A percentile compares a stretch with the other conserved stretches of the same genome.
Evolutionary conservation across 2,797 vertebrate species (phyloP).

Genomic region (Hoplostethus atlanticus): DNA sequence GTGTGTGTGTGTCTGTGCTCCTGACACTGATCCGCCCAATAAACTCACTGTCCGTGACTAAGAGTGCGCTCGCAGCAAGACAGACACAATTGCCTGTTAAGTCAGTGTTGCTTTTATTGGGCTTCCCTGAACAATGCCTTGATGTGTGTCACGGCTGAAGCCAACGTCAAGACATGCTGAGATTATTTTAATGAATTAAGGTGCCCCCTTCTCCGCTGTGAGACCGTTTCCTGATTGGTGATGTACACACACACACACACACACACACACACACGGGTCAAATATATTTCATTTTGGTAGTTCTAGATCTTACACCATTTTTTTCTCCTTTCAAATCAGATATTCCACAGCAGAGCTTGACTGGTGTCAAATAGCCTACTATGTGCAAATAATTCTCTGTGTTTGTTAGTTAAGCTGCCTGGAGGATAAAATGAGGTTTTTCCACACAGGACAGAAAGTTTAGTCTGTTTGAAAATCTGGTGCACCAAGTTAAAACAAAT

Average conservation of each 20-base stretch:
- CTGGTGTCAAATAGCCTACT: slow-evolving; percentile 2
- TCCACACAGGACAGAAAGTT: slow-evolving; percentile 13
- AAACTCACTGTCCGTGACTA: slow-evolving; percentile 86
- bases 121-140: slow-evolving; percentile 77
- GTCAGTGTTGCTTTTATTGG: slow-evolving; percentile 84
- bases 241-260: slow-evolving; percentile 36
- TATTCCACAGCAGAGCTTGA: slow-evolving; percentile 18
- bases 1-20: slow-evolving; percentile 53
- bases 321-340: slow-evolving; percentile 9
- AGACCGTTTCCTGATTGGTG: slow-evolving; percentile 46
- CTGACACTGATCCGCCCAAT: slow-evolving; percentile 85
- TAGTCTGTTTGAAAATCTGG: not conserved
- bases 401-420: slow-evolving; percentile 33
- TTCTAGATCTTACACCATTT: slow-evolving; percentile 3
- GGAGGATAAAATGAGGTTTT: not conserved
- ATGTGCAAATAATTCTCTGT: slow-evolving; percentile 24
- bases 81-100: slow-evolving; percentile 86
- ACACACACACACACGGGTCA: not conserved
- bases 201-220: slow-evolving; percentile 37
- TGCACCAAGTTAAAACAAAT: slow-evolving; percentile 44
- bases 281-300: slow-evolving; percentile 26
- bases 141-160: slow-evolving; percentile 77
- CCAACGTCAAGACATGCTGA: slow-evolving; percentile 64
- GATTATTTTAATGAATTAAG: slow-evolving; percentile 83
- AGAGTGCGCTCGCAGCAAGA: slow-evolving; percentile 82